phyloP scores from a whole-genome alignment of 2,797 vertebrate species.

The Danio choprae region DNA sequence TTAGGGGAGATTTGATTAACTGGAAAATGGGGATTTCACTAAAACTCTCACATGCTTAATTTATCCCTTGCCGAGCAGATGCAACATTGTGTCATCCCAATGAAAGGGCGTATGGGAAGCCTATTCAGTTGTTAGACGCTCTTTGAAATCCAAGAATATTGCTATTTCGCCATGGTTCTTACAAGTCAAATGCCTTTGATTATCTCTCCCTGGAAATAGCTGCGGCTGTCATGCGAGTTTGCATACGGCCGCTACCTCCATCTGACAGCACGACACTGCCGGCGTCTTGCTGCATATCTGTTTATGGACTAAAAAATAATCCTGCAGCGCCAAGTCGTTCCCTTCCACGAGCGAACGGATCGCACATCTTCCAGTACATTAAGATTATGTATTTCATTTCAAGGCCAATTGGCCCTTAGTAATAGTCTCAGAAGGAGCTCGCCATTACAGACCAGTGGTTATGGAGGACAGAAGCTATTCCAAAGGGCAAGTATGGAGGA shows the following conservation, averaged over 20 bases:
- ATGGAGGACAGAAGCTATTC: conserved; percentile 59
- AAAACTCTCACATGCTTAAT: conserved; percentile 99
- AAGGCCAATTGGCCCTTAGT: conserved; percentile 60
- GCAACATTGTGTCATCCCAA: conserved; percentile 99
- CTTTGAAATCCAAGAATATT: conserved; percentile 99
- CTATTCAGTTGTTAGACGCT: conserved; percentile 94
- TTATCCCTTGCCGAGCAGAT: conserved; percentile 99
- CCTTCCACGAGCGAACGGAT: conserved; percentile 41
- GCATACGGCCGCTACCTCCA: conserved; percentile 8
- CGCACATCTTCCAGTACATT: conserved; percentile 50
- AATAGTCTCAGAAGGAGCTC: conserved; percentile 61
- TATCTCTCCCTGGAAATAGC: conserved; percentile 57
- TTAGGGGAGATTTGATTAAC: conserved; percentile 99
- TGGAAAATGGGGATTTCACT: conserved; percentile 99
- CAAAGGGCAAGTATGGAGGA: conserved; percentile 59
- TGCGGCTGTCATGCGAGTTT: conserved; percentile 53
- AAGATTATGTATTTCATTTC: conserved; percentile 58
- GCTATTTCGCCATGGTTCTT: conserved; percentile 92
- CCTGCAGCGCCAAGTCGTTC: conserved; percentile 34
- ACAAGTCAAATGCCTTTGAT: conserved; percentile 64
- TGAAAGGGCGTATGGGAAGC: conserved; percentile 99
- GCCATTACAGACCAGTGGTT: conserved; percentile 60
- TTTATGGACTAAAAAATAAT: conserved; percentile 25
- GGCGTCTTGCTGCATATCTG: not conserved
- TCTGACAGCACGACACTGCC: not conserved